Percentiles rank a stretch among this genome's conserved stretches.
Evolutionary conservation across 2,888 invertebrate genomes (phyloP).

Genomic region (Zelleria hepariella): DNA sequence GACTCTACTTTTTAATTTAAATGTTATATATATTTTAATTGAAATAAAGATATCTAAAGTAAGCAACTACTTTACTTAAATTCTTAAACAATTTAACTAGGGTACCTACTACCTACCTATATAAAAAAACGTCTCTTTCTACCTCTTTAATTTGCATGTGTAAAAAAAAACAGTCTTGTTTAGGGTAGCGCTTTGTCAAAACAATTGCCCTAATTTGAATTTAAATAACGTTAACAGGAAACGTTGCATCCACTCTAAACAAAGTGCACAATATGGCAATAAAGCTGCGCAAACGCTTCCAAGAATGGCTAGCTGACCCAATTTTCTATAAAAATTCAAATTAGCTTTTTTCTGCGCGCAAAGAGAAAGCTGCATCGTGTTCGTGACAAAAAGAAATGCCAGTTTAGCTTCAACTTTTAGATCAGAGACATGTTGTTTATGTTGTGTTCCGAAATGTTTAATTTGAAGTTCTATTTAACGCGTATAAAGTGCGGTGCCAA

Average conservation of each 20-base stretch:
- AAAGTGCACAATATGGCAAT: slow-evolving; percentile 21
- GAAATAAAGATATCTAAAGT: no score
- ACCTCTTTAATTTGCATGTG: background rate
- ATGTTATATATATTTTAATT: no score
- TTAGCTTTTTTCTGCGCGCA: slow-evolving; percentile 54
- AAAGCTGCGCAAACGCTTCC: slow-evolving; percentile 37
- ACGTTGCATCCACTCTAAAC: slow-evolving; percentile 12
- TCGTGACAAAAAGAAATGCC: slow-evolving; percentile 20
- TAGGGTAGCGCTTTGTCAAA: background rate
- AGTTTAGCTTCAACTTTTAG: slow-evolving; percentile 47
- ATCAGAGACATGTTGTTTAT: slow-evolving; percentile 44
- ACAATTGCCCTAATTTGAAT: slow-evolving; percentile 1
- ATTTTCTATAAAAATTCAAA: slow-evolving; percentile 66
- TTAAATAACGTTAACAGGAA: background rate
- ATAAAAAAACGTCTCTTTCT: background rate
- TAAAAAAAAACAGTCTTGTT: background rate
- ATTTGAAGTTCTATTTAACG: background rate
- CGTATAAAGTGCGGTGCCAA: background rate
- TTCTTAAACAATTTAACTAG: background rate
- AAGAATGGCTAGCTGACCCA: slow-evolving; percentile 50
- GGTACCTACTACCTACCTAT: background rate
- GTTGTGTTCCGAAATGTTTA: slow-evolving; percentile 12
- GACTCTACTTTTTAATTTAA: no score
- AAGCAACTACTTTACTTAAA: no score
- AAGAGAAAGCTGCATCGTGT: slow-evolving; percentile 63